Conservation (phyloP, 1,140 invertebrate species). For the Gryon sp. region DNA sequence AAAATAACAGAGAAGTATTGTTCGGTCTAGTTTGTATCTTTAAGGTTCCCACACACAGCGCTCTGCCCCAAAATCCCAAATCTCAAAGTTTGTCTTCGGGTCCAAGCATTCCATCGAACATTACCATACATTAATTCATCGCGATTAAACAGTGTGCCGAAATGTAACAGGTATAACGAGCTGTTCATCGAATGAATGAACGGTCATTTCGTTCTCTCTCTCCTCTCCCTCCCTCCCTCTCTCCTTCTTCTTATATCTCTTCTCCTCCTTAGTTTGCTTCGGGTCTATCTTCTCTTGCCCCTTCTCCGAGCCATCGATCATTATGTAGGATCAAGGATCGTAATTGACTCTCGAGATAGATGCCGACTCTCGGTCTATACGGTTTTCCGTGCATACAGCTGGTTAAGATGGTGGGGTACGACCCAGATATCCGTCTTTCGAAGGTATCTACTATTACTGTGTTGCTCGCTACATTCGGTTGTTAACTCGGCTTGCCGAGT, state of each 20-base stretch:
- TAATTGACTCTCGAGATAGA: slow-evolving; percentile 59
- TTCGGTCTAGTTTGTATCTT: slow-evolving; percentile 6
- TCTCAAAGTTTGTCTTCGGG: neutral
- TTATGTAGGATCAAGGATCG: slow-evolving; percentile 57
- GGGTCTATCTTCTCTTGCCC: too few species aligned
- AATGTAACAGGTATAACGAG: slow-evolving; percentile 14
- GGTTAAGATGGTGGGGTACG: slow-evolving; percentile 74
- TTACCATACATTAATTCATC: slow-evolving; percentile 7
- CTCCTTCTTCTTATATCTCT: too few species aligned
- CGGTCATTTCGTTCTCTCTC: neutral
- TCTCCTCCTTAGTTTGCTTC: too few species aligned
- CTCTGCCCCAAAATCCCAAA: neutral
- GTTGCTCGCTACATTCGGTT: slow-evolving; percentile 62
- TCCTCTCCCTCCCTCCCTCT: too few species aligned
- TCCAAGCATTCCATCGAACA: slow-evolving; percentile 1
- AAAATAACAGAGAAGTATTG: slow-evolving; percentile 9
- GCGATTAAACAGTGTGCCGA: slow-evolving; percentile 7
- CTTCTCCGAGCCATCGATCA: slow-evolving; percentile 42
- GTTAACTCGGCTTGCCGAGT: slow-evolving; percentile 41
- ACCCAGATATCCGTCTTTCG: slow-evolving; percentile 77
- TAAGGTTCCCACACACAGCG: too few species aligned
- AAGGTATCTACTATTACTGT: slow-evolving; percentile 70
- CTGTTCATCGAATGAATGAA: slow-evolving; percentile 42
- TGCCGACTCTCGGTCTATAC: slow-evolving; percentile 40
- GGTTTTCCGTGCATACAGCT: slow-evolving; percentile 56